Evolutionary conservation across 2,888 invertebrate genomes (phyloP).

Genomic region (Caenorhabditis afra): DNA sequence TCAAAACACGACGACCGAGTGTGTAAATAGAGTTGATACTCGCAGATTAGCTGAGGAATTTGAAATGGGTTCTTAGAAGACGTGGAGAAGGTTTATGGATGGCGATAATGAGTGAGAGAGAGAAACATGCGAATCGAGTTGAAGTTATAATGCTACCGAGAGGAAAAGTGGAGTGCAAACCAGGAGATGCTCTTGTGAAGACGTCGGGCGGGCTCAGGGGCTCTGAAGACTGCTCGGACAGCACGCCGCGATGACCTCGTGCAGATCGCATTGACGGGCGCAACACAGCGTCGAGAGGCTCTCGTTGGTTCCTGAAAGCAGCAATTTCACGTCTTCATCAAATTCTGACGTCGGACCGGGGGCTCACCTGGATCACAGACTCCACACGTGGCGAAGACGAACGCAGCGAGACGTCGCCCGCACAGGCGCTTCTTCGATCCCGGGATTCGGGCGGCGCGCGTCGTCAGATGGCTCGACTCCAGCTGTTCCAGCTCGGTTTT

Average conservation of each 20-base stretch:
- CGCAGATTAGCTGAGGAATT: too few species aligned
- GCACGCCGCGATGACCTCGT: conserved; percentile 30
- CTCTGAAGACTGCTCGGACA: conserved; percentile 24
- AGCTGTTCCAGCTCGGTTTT: conserved; percentile 5
- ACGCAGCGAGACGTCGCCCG: conserved; percentile 27
- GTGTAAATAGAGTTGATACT: too few species aligned
- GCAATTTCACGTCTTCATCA: too few species aligned
- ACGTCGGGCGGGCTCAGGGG: neutral
- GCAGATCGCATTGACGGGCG: conserved; percentile 15
- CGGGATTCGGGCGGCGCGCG: conserved; percentile 13
- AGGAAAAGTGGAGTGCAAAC: too few species aligned
- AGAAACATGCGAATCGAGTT: neutral
- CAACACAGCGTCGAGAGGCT: conserved; percentile 30
- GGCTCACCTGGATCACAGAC: conserved; percentile 33
- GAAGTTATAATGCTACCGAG: neutral
- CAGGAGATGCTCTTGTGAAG: neutral
- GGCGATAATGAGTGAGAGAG: too few species aligned
- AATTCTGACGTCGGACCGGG: neutral
- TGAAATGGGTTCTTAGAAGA: conserved; percentile 6
- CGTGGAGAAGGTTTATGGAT: too few species aligned
- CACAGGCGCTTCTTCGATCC: conserved; percentile 28
- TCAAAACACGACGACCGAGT: conserved; percentile 16
- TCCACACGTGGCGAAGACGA: conserved; percentile 42
- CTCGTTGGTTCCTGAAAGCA: conserved; percentile 27
- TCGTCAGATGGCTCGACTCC: conserved; percentile 9